phyloP scores from a whole-genome alignment of 2,113 vertebrate species.

The Otus sunia region DNA sequence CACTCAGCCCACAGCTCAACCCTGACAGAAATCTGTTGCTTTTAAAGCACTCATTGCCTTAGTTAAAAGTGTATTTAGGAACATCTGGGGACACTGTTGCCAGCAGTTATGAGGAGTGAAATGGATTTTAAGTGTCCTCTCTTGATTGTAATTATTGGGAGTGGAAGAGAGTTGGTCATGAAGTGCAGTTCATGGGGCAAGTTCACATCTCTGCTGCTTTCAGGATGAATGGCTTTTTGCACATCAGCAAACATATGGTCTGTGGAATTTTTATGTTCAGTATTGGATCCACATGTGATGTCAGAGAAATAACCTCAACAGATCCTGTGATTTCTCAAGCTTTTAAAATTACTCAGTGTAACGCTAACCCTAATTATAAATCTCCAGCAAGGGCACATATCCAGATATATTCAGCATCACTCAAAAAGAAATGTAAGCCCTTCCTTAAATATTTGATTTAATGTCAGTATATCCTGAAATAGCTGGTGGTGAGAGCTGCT shows the following conservation, averaged over 20 bases:
- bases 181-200: background rate
- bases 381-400: conserved; percentile 2
- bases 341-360: conserved; percentile 9
- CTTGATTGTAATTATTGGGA: background rate
- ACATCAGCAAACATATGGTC: background rate
- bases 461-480: conserved; percentile 26
- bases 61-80: background rate
- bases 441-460: conserved; percentile 39
- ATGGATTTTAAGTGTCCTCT: background rate
- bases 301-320: background rate
- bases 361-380: conserved; percentile 25
- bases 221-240: background rate
- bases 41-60: background rate
- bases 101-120: background rate
- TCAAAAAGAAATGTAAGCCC: background rate
- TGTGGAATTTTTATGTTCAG: background rate
- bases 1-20: background rate
- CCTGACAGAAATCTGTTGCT: background rate
- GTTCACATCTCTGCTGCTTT: background rate
- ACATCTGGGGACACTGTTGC: background rate
- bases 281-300: conserved; percentile 2
- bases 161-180: background rate
- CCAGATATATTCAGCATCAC: background rate
- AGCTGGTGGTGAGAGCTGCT: background rate
- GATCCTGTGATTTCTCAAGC: conserved; percentile 20